Conservation (phyloP, 2,888 invertebrate genomes). For the Hirtodrosophila trivittata region DNA sequence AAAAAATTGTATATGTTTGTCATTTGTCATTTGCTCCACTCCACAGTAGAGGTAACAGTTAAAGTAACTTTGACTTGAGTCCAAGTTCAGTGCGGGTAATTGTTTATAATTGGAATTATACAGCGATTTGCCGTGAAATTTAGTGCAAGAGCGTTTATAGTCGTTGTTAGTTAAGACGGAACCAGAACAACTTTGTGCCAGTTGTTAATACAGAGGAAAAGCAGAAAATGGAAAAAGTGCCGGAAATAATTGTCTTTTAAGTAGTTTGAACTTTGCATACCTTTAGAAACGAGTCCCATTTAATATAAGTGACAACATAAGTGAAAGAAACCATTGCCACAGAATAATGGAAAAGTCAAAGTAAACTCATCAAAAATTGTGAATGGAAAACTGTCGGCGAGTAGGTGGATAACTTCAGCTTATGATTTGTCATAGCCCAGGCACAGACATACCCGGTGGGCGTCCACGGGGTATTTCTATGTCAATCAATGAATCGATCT, state of each 20-base stretch:
- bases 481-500: background rate
- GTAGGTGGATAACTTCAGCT: too few species aligned
- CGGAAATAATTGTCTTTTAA: slow-evolving; percentile 75
- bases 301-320: slow-evolving; percentile 1
- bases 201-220: slow-evolving; percentile 35
- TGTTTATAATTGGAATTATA: slow-evolving; percentile 73
- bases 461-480: too few species aligned
- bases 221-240: slow-evolving; percentile 67
- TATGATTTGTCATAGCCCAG: too few species aligned
- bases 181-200: slow-evolving; percentile 48
- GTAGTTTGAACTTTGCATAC: slow-evolving; percentile 72
- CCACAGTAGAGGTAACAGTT: too few species aligned
- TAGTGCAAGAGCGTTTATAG: slow-evolving; percentile 31
- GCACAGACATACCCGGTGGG: too few species aligned
- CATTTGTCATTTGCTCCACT: slow-evolving; percentile 20
- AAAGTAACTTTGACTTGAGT: slow-evolving; percentile 57
- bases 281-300: slow-evolving; percentile 19
- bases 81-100: slow-evolving; percentile 63
- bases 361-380: too few species aligned
- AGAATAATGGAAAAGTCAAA: too few species aligned
- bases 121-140: slow-evolving; percentile 73
- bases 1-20: slow-evolving; percentile 3
- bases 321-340: too few species aligned
- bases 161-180: slow-evolving; percentile 39
- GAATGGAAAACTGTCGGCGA: too few species aligned